These are phyloP conservation scores for Caenorhabditis tropicalis DNA, from an alignment of 1,140 invertebrate species.

Conservation along the genomic window DNA sequence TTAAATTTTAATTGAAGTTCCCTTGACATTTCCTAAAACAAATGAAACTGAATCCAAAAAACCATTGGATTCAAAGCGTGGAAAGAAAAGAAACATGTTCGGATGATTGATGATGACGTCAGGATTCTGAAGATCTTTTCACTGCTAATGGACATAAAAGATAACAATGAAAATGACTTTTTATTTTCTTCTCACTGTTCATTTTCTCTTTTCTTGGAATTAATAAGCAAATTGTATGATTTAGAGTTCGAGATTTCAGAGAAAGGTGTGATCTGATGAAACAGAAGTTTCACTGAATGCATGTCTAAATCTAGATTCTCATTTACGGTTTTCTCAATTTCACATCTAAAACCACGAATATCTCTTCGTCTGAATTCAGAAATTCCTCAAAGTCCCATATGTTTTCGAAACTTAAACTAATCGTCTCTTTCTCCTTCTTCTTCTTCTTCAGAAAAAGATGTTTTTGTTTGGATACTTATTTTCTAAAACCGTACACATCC, in stretches of 20 bases:
- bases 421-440: neutral
- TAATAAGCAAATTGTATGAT: no score
- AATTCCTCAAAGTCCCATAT: no score
- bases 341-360: no score
- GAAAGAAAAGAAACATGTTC: neutral
- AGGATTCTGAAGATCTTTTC: neutral
- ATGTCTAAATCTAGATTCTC: no score
- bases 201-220: no score
- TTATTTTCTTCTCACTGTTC: neutral
- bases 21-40: neutral
- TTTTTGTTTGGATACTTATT: neutral
- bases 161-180: no score
- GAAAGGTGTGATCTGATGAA: no score
- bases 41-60: neutral
- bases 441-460: neutral
- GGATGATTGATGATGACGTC: slow-evolving; percentile 22
- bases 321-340: no score
- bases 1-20: neutral
- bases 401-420: neutral
- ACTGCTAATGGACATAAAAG: neutral
- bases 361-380: no score
- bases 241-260: no score
- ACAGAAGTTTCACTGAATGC: no score
- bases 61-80: neutral
- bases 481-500: slow-evolving; percentile 21